Base-by-base conservation (phyloP, 2,888 invertebrate species). In the Drosophila villosipedis region DNA sequence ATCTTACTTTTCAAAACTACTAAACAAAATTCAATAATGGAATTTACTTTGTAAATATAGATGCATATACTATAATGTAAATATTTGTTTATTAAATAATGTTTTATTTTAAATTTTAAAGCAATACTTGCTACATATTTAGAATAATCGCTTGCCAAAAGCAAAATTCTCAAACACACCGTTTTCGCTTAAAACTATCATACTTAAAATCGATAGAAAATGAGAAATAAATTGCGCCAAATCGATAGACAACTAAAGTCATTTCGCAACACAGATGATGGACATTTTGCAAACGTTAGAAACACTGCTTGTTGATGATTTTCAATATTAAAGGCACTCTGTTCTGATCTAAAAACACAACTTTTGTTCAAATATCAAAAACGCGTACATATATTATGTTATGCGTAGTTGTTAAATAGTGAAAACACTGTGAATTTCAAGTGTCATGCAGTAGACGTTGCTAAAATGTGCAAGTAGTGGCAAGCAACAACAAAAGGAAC, bases 271-370 rank as follows among this genome's bases (percentile, higher is more conserved):
- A 66, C 73, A 35, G 0, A 22, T 4, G n/a, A 7, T 12, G 19
- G n/a, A 30, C 28, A 59, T 52, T 25, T 58, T 54, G 16, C 10
- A 9, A n/a, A 7, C 68, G 47, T 55, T 76, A 47, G 14, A 67
- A 84, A 64, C 84, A 84, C 84, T 78, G 9, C 7, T 16, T 68
- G 68, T 62, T 79, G 83, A 85, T 89, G 84, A 84, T 86, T 89
- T 85, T 85, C 84, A 89, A 81, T 89, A 80, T 80, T 81, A 59
- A 73, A 80, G 58, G 65, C 70, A 80, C 68, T 76, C 54, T 72
- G 64, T 37, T 68, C 62, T 72, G 76, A 65, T 68, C 68, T 76
- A 74, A 76, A 73, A 76, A 73, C 71, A 86, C 57, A 70, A 76
- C 58, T 62, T 69, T 63, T 59, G 59, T 59, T 59, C 28, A 59